Conservation (phyloP, 2,797 vertebrate species). For the Nothura maculosa region DNA sequence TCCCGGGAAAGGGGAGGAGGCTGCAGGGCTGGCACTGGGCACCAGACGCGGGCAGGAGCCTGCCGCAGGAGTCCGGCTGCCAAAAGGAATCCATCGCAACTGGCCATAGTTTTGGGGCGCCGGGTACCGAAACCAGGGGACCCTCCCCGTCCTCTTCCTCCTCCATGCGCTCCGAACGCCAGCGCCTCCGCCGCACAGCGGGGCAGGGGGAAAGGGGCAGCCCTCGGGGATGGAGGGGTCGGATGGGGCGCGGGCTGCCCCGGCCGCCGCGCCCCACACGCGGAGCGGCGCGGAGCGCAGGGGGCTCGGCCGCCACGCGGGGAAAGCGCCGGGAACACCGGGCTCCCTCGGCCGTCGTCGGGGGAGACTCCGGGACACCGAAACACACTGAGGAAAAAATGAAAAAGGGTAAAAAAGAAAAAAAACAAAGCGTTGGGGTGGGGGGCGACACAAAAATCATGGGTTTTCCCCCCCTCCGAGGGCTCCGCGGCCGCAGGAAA, state of each 20-base stretch:
- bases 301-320: background rate
- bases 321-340: background rate
- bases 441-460: no score
- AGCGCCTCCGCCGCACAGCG: no score
- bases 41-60: constrained; percentile 27
- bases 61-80: constrained; percentile 46
- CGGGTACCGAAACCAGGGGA: no score
- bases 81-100: constrained; percentile 54
- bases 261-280: no score
- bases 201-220: no score
- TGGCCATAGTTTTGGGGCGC: background rate
- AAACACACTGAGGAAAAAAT: background rate
- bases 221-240: no score
- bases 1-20: constrained; percentile 20
- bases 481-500: constrained; percentile 8
- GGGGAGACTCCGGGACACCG: background rate
- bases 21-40: constrained; percentile 10
- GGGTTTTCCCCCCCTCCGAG: no score
- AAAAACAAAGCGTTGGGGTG: no score
- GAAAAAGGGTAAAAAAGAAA: no score
- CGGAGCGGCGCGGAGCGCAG: background rate
- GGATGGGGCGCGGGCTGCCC: no score
- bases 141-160: no score
- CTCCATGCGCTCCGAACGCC: no score
- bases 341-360: background rate